Evolutionary conservation across 2,797 vertebrate species (phyloP).

Genomic region (Momotus momota): DNA sequence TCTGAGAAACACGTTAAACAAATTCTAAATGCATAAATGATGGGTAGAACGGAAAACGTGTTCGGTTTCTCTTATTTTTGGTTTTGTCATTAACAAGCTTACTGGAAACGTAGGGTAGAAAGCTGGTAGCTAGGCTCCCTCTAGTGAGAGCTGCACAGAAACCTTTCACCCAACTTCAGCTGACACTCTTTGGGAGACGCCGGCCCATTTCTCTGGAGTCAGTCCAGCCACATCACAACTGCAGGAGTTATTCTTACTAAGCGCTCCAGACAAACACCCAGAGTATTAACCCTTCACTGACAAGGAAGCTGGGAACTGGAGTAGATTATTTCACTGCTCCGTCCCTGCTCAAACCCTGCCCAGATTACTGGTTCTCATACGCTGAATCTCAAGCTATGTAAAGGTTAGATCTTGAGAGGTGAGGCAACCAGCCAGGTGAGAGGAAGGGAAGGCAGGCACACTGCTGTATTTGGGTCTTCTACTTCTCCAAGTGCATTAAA

Average conservation of each 20-base stretch:
- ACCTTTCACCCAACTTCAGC: neutral
- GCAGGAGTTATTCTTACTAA: neutral
- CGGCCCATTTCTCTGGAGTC: neutral
- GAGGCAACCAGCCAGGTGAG: neutral
- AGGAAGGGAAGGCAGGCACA: neutral
- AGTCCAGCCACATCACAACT: neutral
- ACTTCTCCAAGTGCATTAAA: neutral
- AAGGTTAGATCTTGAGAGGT: neutral
- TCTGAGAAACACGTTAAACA: neutral
- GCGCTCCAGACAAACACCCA: neutral
- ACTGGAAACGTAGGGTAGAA: neutral
- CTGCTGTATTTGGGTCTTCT: neutral
- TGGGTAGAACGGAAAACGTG: neutral
- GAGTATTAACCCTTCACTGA: neutral
- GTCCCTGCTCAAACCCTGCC: neutral
- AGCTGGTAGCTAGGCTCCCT: constrained; percentile 34
- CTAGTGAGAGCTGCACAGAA: constrained; percentile 25
- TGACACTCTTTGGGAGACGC: neutral
- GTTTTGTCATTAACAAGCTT: neutral
- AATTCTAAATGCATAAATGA: neutral
- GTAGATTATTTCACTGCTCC: neutral
- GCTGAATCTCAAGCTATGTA: neutral
- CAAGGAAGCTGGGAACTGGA: neutral
- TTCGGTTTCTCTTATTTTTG: neutral
- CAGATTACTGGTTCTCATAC: neutral